Conservation (phyloP, 1,140 invertebrate genomes). For the Diplogasteroides magnus region DNA sequence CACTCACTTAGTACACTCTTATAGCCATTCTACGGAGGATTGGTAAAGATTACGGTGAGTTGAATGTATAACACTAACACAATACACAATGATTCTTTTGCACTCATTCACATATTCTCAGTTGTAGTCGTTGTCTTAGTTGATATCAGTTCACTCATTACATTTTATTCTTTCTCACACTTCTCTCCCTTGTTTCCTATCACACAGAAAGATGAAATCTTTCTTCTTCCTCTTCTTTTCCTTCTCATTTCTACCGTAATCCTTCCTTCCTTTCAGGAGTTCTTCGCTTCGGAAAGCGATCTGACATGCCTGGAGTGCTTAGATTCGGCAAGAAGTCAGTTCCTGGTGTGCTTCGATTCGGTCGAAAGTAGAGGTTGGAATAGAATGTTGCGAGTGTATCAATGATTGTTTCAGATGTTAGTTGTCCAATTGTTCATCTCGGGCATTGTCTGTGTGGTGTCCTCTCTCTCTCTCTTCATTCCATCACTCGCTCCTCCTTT, state of each 20-base stretch:
- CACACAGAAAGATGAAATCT: too few relatives aligned
- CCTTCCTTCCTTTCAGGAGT: constrained; percentile 24
- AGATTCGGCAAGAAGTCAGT: constrained; percentile 35
- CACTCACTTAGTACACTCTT: neutral
- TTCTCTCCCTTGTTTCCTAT: neutral
- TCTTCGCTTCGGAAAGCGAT: constrained; percentile 33
- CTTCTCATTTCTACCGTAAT: neutral
- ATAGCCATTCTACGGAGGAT: neutral
- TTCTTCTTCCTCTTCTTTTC: neutral
- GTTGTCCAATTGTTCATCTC: too few relatives aligned
- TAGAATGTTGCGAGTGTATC: too few relatives aligned
- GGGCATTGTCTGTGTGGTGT: too few relatives aligned
- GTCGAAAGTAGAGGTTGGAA: constrained; percentile 14
- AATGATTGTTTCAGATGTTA: too few relatives aligned
- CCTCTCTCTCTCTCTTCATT: too few relatives aligned
- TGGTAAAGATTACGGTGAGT: neutral
- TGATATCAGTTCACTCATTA: neutral
- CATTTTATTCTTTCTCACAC: neutral
- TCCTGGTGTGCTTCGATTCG: constrained; percentile 37
- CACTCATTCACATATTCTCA: neutral
- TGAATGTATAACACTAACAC: neutral
- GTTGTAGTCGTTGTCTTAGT: neutral
- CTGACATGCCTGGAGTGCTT: constrained; percentile 34
- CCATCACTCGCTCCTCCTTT: neutral
- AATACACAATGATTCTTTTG: neutral